Base-by-base conservation (phyloP, 2,888 invertebrate species). In the Lepidocyrtinus sp. region DNA sequence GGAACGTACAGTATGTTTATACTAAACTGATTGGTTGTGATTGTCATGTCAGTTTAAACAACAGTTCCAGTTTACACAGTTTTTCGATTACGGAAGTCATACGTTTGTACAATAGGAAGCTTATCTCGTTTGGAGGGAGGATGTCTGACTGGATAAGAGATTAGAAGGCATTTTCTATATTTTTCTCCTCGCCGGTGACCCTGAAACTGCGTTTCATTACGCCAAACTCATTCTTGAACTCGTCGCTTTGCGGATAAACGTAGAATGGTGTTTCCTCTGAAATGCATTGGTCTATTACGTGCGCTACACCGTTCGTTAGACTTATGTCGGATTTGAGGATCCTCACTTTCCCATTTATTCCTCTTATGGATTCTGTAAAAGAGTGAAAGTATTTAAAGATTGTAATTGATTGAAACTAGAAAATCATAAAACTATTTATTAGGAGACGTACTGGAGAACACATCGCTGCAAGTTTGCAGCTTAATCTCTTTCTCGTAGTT, bases 271-370 rank as follows among this genome's bases (percentile, higher is more conserved):
- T 62, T 12, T 81, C 79, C 2, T 78, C 68, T 3, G 84, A 81
- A 26, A 86, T 72, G 15, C 76, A 79, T 1, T 81, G 78, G 74
- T 88, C 87, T n/a, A 89, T 85, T 2, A 88, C 86, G 80, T 89
- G 88, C 64, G 88, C 87, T 21, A 89, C 88, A 1, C 89, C 89
- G 78, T 89, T 89, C 3, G 87, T 86, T 2, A 87, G 80, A 5
- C 87, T 85, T 46, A 88, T 87, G 73, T 88, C 87, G 0, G 86
- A 74, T 69, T 87, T 87, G 17, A 88, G 73, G n/a, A 88, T 83
- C 27, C 82, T 78, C 2, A 87, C 85, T 15, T 82, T 64, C 27
- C 86, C 85, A 25, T 87, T 87, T 15, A 88, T 85, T 5, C 84
- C 82, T 17, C 75, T 83, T 2, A 87, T 65, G 12, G 86, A 83